Evolutionary conservation across 2,888 invertebrate genomes (phyloP).

Genomic region (Poecilobothrus nobilitatus): DNA sequence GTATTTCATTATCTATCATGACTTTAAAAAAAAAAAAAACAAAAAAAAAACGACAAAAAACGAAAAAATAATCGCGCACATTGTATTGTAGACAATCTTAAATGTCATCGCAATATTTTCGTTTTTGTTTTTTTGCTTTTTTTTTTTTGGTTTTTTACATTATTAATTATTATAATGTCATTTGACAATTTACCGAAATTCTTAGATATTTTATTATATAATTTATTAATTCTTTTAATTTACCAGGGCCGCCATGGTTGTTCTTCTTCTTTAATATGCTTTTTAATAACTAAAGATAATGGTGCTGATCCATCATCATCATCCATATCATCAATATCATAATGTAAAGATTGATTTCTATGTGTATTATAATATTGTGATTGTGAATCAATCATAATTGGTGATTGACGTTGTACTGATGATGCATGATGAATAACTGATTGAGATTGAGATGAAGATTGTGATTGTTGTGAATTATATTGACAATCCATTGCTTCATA

Average conservation of each 20-base stretch:
- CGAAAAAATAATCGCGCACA: no score
- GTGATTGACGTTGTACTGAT: constrained; percentile 35
- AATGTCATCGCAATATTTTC: no score
- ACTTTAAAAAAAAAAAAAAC: no score
- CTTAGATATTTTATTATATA: no score
- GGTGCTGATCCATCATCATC: constrained; percentile 44
- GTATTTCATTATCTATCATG: neutral
- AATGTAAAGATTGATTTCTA: constrained; percentile 15
- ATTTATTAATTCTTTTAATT: constrained; percentile 13
- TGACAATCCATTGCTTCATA: constrained; percentile 45
- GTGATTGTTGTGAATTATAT: constrained; percentile 38
- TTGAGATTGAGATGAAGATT: constrained; percentile 35
- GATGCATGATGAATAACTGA: constrained; percentile 47
- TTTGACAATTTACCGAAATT: no score
- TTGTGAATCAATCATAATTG: neutral
- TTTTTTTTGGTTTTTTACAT: no score
- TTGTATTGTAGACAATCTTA: no score
- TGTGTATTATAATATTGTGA: neutral
- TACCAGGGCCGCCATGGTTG: constrained; percentile 79
- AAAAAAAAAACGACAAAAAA: no score
- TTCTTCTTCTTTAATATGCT: constrained; percentile 54
- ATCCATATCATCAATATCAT: constrained; percentile 14
- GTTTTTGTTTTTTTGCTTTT: no score
- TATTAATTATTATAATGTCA: no score
- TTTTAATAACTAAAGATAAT: constrained; percentile 65